Percentiles rank a stretch among this genome's conserved stretches.
Evolutionary conservation across 2,797 vertebrate species (phyloP).

Genomic region (Bovichtus diacanthus): DNA sequence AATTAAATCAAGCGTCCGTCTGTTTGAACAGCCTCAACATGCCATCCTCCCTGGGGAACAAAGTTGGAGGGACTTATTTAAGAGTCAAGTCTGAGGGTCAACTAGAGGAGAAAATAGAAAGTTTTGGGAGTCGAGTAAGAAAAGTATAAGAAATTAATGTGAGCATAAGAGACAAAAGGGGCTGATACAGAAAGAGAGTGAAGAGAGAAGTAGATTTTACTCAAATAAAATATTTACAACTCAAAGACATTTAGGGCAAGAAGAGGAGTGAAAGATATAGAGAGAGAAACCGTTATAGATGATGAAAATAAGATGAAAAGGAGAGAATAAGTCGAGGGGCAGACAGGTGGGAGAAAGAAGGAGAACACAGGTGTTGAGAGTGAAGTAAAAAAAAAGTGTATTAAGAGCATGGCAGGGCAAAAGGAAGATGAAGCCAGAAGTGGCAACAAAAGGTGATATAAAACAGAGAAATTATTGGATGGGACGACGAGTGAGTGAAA

Average conservation of each 20-base stretch:
- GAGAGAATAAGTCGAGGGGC: neutral
- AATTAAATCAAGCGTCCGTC: conserved; percentile 28
- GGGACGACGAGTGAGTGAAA: conserved; percentile 23
- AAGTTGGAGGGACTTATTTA: neutral
- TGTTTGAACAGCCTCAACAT: conserved; percentile 21
- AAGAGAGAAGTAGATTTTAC: conserved; percentile 17
- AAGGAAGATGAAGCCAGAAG: conserved; percentile 17
- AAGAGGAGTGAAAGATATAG: neutral
- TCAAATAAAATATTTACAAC: conserved; percentile 54
- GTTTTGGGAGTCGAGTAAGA: neutral
- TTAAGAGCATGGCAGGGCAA: conserved; percentile 23
- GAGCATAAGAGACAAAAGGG: neutral
- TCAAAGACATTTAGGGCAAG: conserved; percentile 11
- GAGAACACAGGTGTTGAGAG: conserved; percentile 15
- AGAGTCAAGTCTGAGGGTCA: neutral
- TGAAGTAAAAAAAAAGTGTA: conserved; percentile 25
- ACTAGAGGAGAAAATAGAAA: conserved; percentile 4
- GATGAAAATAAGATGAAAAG: conserved; percentile 46
- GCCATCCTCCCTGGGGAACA: neutral
- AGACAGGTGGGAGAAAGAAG: neutral
- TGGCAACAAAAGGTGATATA: conserved; percentile 47
- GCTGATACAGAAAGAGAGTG: neutral
- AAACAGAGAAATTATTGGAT: conserved; percentile 43
- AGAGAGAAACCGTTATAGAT: conserved; percentile 7
- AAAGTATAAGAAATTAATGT: neutral